Evolutionary conservation across 2,888 invertebrate genomes (phyloP).

Genomic region (Mystacides longicornis): DNA sequence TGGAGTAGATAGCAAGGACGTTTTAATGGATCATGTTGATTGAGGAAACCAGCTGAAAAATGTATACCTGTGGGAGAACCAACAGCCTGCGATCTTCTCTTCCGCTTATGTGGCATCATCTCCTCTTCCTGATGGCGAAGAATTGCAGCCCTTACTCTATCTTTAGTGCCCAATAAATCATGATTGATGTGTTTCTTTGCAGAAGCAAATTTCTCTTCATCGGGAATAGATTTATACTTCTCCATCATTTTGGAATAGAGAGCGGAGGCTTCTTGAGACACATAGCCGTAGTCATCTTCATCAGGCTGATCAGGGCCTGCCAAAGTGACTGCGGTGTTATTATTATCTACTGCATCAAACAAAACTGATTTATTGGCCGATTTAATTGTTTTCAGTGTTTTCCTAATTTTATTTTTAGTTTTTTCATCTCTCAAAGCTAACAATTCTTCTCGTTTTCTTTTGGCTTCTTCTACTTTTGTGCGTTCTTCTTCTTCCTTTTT

Average conservation of each 20-base stretch:
- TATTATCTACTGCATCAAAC: slow-evolving; percentile 70
- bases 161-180: slow-evolving; percentile 56
- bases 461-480: slow-evolving; percentile 53
- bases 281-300: slow-evolving; percentile 88
- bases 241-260: slow-evolving; percentile 80
- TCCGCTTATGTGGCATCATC: slow-evolving; percentile 57
- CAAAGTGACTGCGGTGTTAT: slow-evolving; percentile 67
- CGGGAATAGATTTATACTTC: slow-evolving; percentile 67
- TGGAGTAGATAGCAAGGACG: no score
- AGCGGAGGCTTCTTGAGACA: slow-evolving; percentile 74
- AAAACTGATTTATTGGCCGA: slow-evolving; percentile 83
- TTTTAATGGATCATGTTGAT: not conserved
- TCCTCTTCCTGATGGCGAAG: slow-evolving; percentile 65
- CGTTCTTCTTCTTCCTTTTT: slow-evolving; percentile 75
- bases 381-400: slow-evolving; percentile 79
- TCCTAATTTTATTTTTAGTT: slow-evolving; percentile 64
- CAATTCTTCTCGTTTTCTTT: slow-evolving; percentile 57
- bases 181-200: slow-evolving; percentile 46
- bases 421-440: slow-evolving; percentile 63
- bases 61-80: slow-evolving; percentile 12
- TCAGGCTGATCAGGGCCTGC: slow-evolving; percentile 74
- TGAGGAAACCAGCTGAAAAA: not conserved
- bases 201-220: slow-evolving; percentile 58
- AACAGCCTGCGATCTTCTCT: slow-evolving; percentile 31
- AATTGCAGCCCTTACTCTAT: slow-evolving; percentile 71